Conservation (phyloP, 2,888 invertebrate genomes). For the Tromatobia lineatoria region DNA sequence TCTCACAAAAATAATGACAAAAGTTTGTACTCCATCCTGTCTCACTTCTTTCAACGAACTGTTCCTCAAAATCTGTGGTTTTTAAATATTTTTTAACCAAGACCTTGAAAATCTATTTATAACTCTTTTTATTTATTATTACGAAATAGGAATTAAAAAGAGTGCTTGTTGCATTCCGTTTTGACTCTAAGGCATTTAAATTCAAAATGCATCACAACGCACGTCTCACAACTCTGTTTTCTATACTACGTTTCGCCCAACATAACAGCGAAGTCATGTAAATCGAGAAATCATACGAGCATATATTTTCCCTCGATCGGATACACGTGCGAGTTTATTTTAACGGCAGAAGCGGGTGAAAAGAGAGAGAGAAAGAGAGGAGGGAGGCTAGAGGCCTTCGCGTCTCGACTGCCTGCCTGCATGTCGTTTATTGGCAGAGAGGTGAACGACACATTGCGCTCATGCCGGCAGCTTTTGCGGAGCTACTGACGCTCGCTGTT, state of each 20-base stretch:
- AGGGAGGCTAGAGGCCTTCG: background rate
- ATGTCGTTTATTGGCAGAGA: slow-evolving; percentile 55
- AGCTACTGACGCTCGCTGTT: background rate
- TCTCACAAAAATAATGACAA: too few species aligned
- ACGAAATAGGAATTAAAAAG: too few species aligned
- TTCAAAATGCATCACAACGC: too few species aligned
- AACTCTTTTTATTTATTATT: too few species aligned
- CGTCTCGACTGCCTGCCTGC: background rate
- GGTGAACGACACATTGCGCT: slow-evolving; percentile 77
- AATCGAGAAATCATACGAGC: slow-evolving; percentile 5
- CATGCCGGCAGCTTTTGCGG: slow-evolving; percentile 27
- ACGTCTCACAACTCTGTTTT: too few species aligned
- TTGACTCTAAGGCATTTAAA: too few species aligned
- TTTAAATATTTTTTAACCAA: too few species aligned
- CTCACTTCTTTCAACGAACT: too few species aligned
- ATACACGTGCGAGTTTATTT: slow-evolving; percentile 72
- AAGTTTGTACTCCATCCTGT: too few species aligned
- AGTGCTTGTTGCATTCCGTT: background rate
- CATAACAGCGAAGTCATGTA: background rate
- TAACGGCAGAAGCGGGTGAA: slow-evolving; percentile 49
- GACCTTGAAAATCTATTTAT: too few species aligned
- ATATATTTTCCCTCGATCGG: slow-evolving; percentile 24
- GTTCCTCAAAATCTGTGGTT: too few species aligned
- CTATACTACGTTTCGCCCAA: background rate
- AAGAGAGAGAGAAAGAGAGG: slow-evolving; percentile 49